Evolutionary conservation across 1,140 invertebrate genomes (phyloP).

Genomic region (Mizuhopecten yessoensis): DNA sequence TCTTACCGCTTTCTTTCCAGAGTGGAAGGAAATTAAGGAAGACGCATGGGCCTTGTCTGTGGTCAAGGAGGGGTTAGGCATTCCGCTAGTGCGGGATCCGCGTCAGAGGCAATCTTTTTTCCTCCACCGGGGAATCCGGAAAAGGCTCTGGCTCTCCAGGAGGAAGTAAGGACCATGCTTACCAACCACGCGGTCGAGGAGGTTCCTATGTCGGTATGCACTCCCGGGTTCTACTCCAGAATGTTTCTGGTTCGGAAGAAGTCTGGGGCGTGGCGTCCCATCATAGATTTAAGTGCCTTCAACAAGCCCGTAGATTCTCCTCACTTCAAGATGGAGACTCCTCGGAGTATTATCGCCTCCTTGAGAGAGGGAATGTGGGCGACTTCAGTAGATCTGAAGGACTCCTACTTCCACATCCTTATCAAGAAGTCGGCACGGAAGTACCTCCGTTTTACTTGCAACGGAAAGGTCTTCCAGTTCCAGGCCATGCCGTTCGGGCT

Average conservation of each 20-base stretch:
- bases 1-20: too few species aligned
- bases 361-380: not conserved
- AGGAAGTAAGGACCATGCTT: slow-evolving; percentile 5
- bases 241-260: slow-evolving; percentile 47
- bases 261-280: not conserved
- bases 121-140: too few species aligned
- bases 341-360: not conserved
- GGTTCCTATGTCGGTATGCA: not conserved
- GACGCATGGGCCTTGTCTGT: too few species aligned
- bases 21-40: too few species aligned
- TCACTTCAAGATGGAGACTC: slow-evolving; percentile 45
- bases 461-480: not conserved
- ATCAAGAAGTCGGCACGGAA: slow-evolving; percentile 10
- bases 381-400: not conserved
- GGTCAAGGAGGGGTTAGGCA: too few species aligned
- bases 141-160: not conserved
- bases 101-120: too few species aligned
- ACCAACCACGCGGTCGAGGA: not conserved
- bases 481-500: slow-evolving; percentile 41
- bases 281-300: slow-evolving; percentile 43
- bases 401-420: slow-evolving; percentile 40
- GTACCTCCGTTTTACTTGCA: slow-evolving; percentile 43
- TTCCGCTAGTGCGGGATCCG: too few species aligned
- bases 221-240: slow-evolving; percentile 40
- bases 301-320: not conserved